Conservation (phyloP, 2,888 invertebrate genomes). For the Meiosimyza decipiens region DNA sequence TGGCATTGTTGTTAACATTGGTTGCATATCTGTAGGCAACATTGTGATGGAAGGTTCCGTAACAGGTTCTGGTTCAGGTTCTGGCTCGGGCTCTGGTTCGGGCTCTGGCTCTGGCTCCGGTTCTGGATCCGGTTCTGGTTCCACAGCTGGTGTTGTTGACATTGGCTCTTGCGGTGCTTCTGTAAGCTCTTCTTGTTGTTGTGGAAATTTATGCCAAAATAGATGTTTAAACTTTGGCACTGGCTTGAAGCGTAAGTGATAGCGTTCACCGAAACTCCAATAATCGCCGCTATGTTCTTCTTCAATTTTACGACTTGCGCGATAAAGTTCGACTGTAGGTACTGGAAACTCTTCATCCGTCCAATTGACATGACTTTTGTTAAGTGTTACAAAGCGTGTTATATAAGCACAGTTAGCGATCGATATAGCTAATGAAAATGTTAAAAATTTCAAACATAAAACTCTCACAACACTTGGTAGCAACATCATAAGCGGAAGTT, state of each 20-base stretch:
- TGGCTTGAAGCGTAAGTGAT: conserved; percentile 56
- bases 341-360: conserved; percentile 32
- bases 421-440: conserved; percentile 23
- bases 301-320: conserved; percentile 35
- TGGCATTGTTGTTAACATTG: conserved; percentile 26
- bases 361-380: conserved; percentile 23
- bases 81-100: background rate
- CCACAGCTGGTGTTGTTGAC: conserved; percentile 25
- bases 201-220: conserved; percentile 52
- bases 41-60: conserved; percentile 7
- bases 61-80: background rate
- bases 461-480: conserved; percentile 34
- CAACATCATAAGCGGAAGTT: conserved; percentile 62
- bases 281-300: conserved; percentile 37
- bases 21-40: conserved; percentile 30
- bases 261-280: conserved; percentile 47
- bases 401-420: conserved; percentile 21
- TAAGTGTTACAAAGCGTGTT: conserved; percentile 53
- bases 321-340: background rate
- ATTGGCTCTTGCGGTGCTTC: conserved; percentile 31
- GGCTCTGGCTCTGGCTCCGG: conserved; percentile 6
- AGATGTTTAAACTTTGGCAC: conserved; percentile 43
- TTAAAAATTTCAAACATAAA: conserved; percentile 5
- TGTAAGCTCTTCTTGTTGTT: conserved; percentile 43
- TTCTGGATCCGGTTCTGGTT: conserved; percentile 31